These are phyloP conservation scores for Brachionus plicatilis DNA, from an alignment of 1,140 invertebrate species.

Conservation along the genomic window DNA sequence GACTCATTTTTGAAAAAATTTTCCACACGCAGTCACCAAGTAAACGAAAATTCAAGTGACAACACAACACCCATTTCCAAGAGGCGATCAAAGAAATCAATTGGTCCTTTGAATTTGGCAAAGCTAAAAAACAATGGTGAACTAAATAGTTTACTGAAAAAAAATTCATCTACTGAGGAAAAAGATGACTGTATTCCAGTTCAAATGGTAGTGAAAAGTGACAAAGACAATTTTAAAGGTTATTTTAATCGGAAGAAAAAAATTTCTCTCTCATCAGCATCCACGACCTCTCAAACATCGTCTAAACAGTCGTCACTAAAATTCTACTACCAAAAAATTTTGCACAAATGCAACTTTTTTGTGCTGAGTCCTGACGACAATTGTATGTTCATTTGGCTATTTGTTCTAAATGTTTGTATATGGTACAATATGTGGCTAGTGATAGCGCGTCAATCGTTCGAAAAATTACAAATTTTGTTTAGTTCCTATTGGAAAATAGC, in stretches of 20 bases:
- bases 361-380: slow-evolving; percentile 91
- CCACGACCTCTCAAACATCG: not conserved
- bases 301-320: not conserved
- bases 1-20: slow-evolving; percentile 90
- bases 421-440: slow-evolving; percentile 91
- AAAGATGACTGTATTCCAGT: not conserved
- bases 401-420: slow-evolving; percentile 77
- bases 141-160: not conserved
- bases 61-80: not conserved
- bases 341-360: slow-evolving; percentile 38
- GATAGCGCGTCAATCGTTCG: slow-evolving; percentile 83
- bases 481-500: slow-evolving; percentile 70
- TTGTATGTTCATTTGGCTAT: slow-evolving; percentile 89
- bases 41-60: slow-evolving; percentile 12
- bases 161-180: not conserved
- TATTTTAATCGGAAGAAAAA: slow-evolving; percentile 15
- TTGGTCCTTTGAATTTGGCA: slow-evolving; percentile 24
- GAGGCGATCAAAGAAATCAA: slow-evolving; percentile 35
- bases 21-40: slow-evolving; percentile 69
- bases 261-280: not conserved
- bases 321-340: not conserved
- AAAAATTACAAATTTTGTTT: slow-evolving; percentile 42
- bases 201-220: not conserved
- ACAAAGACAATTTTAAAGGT: not conserved
- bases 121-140: not conserved